Base-by-base conservation (phyloP, 1,140 invertebrate genomes). In the Drosophila suzukii region DNA sequence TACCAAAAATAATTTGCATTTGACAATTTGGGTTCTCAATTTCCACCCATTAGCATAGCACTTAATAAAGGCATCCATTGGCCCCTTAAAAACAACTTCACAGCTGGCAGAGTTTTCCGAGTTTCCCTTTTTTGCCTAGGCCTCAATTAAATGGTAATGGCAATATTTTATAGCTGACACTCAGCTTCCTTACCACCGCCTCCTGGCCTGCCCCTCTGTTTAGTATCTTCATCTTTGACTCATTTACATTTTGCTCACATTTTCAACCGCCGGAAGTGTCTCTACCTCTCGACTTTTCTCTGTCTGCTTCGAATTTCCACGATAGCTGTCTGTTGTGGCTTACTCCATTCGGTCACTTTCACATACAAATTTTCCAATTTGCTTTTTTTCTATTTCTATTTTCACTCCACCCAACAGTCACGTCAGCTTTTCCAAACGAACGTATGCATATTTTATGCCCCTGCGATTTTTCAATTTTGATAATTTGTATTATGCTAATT, bases 401-500 rank as follows among this genome's bases (percentile, higher is more conserved):
- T 67, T 15, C 43, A 49, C 70, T 71, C 32, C 32, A 10, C 32
- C 32, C 32, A 34, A 10, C 20, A 30, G 46, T 62, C 65, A 66
- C 65, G 61, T 53, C 65, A 68, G 47, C 51, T 71, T 46, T 70
- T 71, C 36, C 53, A 49, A 30, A 50, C 39, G 2, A 46, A 46
- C 51, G 39, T 61, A 61, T 73, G 70, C 70, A 73, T 73, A 73
- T 73, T 73, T 73, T 73, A 73, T 61, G 68, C 24, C 68, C 41
- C 41, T 73, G 70, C 56, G 56, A 73, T 73, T 73, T 73, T 73
- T 54, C 67, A 73, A 73, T 73, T 73, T 73, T 73, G 70, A 73
- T 73, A 73, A 73, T 73, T 73, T 73, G 70, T 73, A 60, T 60
- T 73, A 73, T 73, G 70, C 68, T 73, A 73, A 73, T 73, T 73